These are phyloP conservation scores for Bombus affinis DNA, from an alignment of 1,140 invertebrate species.

Conservation along the genomic window DNA sequence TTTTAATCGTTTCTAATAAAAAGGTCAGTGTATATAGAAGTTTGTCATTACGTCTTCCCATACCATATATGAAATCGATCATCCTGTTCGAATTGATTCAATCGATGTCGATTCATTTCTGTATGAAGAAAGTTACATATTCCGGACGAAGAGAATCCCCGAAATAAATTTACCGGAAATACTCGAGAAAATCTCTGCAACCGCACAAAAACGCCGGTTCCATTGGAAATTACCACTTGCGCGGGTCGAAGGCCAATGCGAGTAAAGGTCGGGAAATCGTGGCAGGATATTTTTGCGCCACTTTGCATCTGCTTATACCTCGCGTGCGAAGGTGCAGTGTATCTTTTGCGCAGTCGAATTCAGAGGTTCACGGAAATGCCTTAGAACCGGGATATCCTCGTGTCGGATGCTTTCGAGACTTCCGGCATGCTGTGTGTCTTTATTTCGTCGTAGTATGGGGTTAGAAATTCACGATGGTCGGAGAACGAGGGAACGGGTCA, in stretches of 20 bases:
- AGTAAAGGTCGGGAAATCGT: not conserved
- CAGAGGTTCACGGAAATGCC: conserved; percentile 20
- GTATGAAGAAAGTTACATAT: not conserved
- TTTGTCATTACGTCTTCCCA: no score
- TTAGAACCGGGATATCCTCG: conserved; percentile 2
- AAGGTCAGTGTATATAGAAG: no score
- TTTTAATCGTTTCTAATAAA: no score
- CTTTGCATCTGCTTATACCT: conserved; percentile 21
- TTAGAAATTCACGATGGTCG: not conserved
- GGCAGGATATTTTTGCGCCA: not conserved
- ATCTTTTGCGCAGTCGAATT: conserved; percentile 13
- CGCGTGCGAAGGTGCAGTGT: not conserved
- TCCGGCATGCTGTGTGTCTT: conserved; percentile 32
- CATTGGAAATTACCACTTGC: conserved; percentile 3
- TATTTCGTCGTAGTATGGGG: no score
- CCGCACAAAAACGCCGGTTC: not conserved
- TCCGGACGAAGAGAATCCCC: not conserved
- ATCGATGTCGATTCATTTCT: not conserved
- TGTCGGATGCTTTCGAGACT: conserved; percentile 22
- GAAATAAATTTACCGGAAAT: not conserved
- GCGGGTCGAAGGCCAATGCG: not conserved
- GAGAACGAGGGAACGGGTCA: conserved; percentile 9
- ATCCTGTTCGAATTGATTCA: not conserved
- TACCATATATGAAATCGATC: no score
- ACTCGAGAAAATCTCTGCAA: not conserved